phyloP scores from a whole-genome alignment of 2,888 invertebrate species.

The Tanaodytes sp. region DNA sequence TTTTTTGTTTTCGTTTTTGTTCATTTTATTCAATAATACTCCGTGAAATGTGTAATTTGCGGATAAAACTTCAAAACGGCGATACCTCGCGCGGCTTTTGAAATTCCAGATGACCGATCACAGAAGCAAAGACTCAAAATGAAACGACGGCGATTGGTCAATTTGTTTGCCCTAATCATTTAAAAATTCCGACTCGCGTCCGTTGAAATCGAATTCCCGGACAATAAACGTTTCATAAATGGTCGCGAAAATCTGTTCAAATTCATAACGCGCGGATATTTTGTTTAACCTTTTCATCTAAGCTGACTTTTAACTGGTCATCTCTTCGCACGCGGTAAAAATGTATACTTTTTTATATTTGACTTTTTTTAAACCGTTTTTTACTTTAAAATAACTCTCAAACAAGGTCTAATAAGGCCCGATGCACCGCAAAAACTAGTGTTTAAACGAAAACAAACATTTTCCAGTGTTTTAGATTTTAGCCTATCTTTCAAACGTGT shows the following conservation, averaged over 20 bases:
- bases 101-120: conserved; percentile 54
- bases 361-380: too few species aligned
- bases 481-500: too few species aligned
- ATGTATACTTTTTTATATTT: too few species aligned
- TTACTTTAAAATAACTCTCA: too few species aligned
- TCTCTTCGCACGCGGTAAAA: too few species aligned
- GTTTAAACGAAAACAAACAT: too few species aligned
- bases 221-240: conserved; percentile 43
- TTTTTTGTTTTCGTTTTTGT: conserved; percentile 41
- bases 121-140: conserved; percentile 51
- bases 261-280: conserved; percentile 25
- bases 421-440: too few species aligned
- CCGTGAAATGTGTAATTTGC: conserved; percentile 51
- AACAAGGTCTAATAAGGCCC: too few species aligned
- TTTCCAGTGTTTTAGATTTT: too few species aligned
- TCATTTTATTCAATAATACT: conserved; percentile 48
- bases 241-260: conserved; percentile 43
- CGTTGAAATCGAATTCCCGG: conserved; percentile 41
- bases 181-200: conserved; percentile 42
- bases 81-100: conserved; percentile 49
- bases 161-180: conserved; percentile 49
- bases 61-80: conserved; percentile 49
- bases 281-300: conserved; percentile 25
- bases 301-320: conserved; percentile 37
- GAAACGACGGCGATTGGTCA: conserved; percentile 51